Evolutionary conservation across 2,797 vertebrate genomes (phyloP).

Genomic region (Falco columbarius): DNA sequence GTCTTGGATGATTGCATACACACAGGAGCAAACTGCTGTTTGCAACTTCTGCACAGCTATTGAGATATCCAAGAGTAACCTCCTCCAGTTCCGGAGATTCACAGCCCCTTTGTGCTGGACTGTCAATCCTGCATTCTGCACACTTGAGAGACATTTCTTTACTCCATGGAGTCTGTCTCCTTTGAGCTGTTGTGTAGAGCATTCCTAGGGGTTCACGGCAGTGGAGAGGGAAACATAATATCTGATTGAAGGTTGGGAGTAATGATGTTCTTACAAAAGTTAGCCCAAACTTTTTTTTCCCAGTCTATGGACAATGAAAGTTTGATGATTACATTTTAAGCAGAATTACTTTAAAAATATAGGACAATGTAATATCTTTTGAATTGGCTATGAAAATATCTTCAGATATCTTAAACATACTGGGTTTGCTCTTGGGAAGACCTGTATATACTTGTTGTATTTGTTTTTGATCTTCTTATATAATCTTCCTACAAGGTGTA

Average conservation of each 20-base stretch:
- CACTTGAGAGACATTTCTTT: neutral
- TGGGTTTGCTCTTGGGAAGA: neutral
- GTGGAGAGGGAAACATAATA: neutral
- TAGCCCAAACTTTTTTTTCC: neutral
- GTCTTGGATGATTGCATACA: neutral
- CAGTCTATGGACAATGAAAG: neutral
- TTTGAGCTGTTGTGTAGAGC: neutral
- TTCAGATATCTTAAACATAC: neutral
- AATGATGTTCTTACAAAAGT: neutral
- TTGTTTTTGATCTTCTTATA: neutral
- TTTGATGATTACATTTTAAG: neutral
- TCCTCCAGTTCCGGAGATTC: neutral
- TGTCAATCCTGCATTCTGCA: neutral
- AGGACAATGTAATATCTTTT: neutral
- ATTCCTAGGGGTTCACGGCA: neutral
- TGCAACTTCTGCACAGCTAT: neutral
- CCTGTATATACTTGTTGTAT: neutral
- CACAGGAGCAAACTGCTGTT: neutral
- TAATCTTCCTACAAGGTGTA: neutral
- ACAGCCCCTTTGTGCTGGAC: neutral
- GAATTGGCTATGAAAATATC: neutral
- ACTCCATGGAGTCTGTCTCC: neutral
- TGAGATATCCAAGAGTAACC: neutral
- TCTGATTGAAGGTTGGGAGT: neutral
- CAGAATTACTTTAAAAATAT: neutral